Evolutionary conservation across 2,888 invertebrate species (phyloP).

Genomic region (Aelia acuminata): DNA sequence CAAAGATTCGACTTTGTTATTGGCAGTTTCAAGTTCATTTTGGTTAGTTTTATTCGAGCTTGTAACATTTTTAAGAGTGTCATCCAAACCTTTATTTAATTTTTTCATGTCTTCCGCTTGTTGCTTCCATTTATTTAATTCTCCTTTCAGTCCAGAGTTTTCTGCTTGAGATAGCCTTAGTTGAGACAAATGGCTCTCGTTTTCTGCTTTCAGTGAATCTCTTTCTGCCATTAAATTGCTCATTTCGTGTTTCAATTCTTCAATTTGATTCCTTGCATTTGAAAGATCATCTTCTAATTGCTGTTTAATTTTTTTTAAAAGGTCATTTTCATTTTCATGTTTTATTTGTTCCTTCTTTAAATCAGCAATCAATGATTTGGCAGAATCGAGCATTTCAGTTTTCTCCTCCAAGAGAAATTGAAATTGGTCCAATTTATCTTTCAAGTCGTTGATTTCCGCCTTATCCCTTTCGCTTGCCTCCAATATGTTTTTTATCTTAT

Average conservation of each 20-base stretch:
- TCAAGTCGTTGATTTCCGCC: constrained; percentile 52
- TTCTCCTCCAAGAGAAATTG: constrained; percentile 42
- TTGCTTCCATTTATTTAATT: constrained; percentile 59
- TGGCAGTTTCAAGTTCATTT: constrained; percentile 45
- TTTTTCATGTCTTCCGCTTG: constrained; percentile 50
- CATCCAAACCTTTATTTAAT: constrained; percentile 56
- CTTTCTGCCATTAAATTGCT: constrained; percentile 55
- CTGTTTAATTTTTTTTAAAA: constrained; percentile 18
- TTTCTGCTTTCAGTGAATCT: constrained; percentile 50
- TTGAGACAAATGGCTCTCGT: constrained; percentile 56
- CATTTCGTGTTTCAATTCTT: constrained; percentile 5
- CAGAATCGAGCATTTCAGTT: constrained; percentile 28
- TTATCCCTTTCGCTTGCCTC: neutral
- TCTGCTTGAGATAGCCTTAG: constrained; percentile 53
- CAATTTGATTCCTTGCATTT: constrained; percentile 34
- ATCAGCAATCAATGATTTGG: constrained; percentile 27
- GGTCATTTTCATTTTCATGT: constrained; percentile 49
- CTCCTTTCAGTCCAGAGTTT: constrained; percentile 56
- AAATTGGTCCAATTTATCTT: constrained; percentile 20
- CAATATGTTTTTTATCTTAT: neutral
- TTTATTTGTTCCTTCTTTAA: constrained; percentile 35
- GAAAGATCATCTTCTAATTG: constrained; percentile 53
- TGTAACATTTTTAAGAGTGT: constrained; percentile 41
- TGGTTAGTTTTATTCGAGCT: neutral
- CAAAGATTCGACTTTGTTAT: neutral